Conservation (phyloP, 2,888 invertebrate species). For the Ganaspis brasiliensis region DNA sequence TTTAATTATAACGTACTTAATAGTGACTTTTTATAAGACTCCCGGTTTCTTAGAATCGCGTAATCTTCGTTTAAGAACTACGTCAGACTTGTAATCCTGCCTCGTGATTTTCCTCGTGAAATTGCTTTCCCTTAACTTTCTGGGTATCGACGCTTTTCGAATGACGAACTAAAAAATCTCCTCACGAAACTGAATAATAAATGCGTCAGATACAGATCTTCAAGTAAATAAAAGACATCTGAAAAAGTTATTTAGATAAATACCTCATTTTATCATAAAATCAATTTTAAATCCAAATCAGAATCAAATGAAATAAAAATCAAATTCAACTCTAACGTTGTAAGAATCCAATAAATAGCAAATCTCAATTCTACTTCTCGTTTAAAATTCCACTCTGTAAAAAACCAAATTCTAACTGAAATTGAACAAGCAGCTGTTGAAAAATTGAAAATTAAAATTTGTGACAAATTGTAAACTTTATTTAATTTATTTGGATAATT, state of each 20-base stretch:
- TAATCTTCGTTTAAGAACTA: conserved; percentile 29
- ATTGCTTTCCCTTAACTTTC: conserved; percentile 27
- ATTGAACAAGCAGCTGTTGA: too few species aligned
- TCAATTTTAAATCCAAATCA: too few species aligned
- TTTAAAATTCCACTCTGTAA: too few species aligned
- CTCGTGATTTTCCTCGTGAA: conserved; percentile 30
- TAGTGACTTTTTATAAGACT: not conserved
- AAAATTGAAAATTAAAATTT: too few species aligned
- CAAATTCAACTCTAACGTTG: too few species aligned
- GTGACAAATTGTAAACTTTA: too few species aligned
- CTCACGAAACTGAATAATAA: conserved; percentile 20
- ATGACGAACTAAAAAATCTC: conserved; percentile 14
- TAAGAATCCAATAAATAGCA: too few species aligned
- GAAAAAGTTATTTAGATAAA: conserved; percentile 1
- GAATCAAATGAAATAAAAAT: too few species aligned
- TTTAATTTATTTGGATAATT: too few species aligned
- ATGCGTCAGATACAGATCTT: not conserved
- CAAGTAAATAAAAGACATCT: not conserved
- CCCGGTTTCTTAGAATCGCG: not conserved
- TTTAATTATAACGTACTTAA: conserved; percentile 26
- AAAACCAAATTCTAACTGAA: too few species aligned
- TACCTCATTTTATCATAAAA: not conserved
- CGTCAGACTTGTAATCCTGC: conserved; percentile 28
- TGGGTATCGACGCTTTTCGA: conserved; percentile 19
- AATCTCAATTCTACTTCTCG: too few species aligned